phyloP scores from a whole-genome alignment of 2,797 vertebrate genomes.

The Protosalanx chinensis region DNA sequence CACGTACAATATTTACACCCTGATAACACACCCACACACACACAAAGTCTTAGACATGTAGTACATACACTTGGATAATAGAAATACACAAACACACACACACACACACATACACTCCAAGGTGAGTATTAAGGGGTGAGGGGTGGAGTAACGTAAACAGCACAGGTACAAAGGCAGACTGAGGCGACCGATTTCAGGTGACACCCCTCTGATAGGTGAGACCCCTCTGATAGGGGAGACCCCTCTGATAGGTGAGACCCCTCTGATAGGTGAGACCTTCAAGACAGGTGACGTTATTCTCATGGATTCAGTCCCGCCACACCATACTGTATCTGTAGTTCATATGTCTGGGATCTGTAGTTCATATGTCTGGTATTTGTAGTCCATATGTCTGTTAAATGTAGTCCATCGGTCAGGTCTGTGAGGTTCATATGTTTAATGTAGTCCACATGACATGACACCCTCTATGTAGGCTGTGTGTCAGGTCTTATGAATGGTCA shows the following conservation, averaged over 20 bases:
- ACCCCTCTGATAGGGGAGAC: too few species aligned
- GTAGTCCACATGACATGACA: too few species aligned
- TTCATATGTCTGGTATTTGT: background rate
- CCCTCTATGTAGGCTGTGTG: constrained; percentile 5
- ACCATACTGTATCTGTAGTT: background rate
- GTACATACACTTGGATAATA: too few species aligned
- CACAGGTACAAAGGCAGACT: constrained; percentile 6
- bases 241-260: too few species aligned
- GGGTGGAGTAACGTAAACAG: background rate
- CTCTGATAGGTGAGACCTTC: background rate
- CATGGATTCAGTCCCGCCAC: background rate
- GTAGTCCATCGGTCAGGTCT: background rate
- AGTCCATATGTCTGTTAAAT: background rate
- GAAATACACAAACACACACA: constrained; percentile 5
- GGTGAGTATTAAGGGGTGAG: background rate
- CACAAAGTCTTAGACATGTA: background rate
- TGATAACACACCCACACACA: background rate
- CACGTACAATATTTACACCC: too few species aligned
- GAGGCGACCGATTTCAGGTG: background rate
- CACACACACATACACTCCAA: constrained; percentile 1
- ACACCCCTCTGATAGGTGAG: background rate
- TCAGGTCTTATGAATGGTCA: constrained; percentile 22
- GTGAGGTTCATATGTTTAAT: background rate
- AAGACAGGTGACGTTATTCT: background rate
- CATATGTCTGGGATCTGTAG: background rate